Base-by-base conservation (phyloP, 1,140 invertebrate genomes). In the Scaptomyza montana region DNA sequence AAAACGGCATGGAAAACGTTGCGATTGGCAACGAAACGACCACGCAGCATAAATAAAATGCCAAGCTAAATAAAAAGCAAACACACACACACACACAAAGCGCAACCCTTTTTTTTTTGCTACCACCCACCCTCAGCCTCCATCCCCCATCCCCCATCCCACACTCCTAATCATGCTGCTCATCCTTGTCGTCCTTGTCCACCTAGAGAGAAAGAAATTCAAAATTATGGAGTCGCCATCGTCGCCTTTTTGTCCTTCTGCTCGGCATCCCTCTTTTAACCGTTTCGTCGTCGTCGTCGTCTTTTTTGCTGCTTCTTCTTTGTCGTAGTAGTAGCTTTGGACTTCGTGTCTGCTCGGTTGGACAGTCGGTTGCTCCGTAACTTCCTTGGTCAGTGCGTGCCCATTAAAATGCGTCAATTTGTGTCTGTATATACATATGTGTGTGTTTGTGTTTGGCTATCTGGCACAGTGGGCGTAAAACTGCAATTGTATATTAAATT, bases 11-110 rank as follows among this genome's bases (percentile, higher is more conserved):
- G 62, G 56, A 63, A 54, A 53, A 61, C 50, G 49, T 60, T 45
- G 56, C 65, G 50, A 65, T 72, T 63, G 74, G 46, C 74, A 80
- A 86, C 72, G 82, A 86, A 86, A 75, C 74, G 82, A 62, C 81
- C 74, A 86, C 81, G 81, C 82, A 86, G 82, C 81, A 87, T 86
- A 87, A 86, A 86, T 86, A 85, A 85, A 87, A 85, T 78, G 78
- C 74, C 74, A 63, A 75, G 82, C 78, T 78, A 75, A 75, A 72
- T 50, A 66, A 75, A 74, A 74, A 78, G 61, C 63, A 59, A 8
- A 36, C 7, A 36, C 33, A 53, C 49, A 3, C 63, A 59, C 0
- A 36, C 7, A 36, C 33, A 53, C 49, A 3, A 39, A n/a, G 21
- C 60, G 51, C 80, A 74, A 69, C 74, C 60, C 79, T 82, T 82